Evolutionary conservation across 2,113 vertebrate species (phyloP), one percentile per base, ranked within the genome.

Genomic region (Lamprologus callipterus): DNA sequence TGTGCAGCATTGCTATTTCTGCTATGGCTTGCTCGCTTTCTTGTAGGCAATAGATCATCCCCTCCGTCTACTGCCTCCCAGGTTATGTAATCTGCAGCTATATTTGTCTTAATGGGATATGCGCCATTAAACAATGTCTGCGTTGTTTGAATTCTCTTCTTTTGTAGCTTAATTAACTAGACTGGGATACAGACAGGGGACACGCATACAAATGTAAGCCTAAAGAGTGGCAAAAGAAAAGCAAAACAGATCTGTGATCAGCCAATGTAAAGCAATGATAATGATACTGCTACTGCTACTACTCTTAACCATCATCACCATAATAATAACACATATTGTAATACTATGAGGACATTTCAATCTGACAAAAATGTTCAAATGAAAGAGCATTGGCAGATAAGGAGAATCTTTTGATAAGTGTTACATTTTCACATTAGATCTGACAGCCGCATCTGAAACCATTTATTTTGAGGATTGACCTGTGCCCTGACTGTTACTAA

Each of bases 11-110:
- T 58, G 53, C 23, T 81, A 68, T 49, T 63, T 84, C 73, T 87
- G 57, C 87, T 88, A 79, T 85, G 83, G 89, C 85, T n/a, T 55
- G 80, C 80, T 92, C 31, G 26, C 54, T 85, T 85, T 81, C 83
- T 85, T 91, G 63, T 85, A 85, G 80, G 63, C 88, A 83, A 80
- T 83, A 80, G 86, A 89, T 84, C 81, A 47, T 51, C 87, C 42
- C 58, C 37, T 28, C 79, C 83, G 85, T 89, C 57, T 83, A 65
- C 92, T 92, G 86, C 84, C 90, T 93, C 82, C 57, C 63, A 93
- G 90, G 92, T 96, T 92, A 95, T 94, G 91, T 92, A 94, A 95
- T 93, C 83, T 21, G 81, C 70, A 78, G 87, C 89, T 92, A 94
- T 94, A 94, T 95, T 95, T 93, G 91, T 92, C 85, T 88, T 89